Evolutionary conservation across 2,888 invertebrate species (phyloP).

Genomic region (Drosophila antonietae): DNA sequence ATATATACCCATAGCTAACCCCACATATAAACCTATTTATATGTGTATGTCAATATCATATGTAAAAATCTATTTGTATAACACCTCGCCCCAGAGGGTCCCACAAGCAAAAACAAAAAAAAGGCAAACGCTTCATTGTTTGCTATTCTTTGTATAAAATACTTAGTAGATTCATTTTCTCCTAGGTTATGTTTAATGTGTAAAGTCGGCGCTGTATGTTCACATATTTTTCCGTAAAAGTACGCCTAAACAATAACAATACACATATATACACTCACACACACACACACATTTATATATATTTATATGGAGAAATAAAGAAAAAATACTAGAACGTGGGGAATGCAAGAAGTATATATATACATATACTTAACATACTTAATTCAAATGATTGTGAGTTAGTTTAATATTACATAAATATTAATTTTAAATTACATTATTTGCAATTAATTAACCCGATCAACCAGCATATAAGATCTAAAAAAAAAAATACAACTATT

Average conservation of each 20-base stretch:
- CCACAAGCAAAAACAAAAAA: slow-evolving; percentile 11
- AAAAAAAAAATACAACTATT: slow-evolving; percentile 56
- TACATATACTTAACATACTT: slow-evolving; percentile 63
- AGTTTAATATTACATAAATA: slow-evolving; percentile 79
- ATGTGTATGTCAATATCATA: slow-evolving; percentile 36
- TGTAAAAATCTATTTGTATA: slow-evolving; percentile 57
- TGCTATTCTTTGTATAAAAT: slow-evolving; percentile 56
- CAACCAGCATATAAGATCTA: slow-evolving; percentile 72
- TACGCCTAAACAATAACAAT: slow-evolving; percentile 11
- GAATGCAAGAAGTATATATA: slow-evolving; percentile 43
- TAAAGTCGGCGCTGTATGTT: slow-evolving; percentile 50
- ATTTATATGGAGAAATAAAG: slow-evolving; percentile 37
- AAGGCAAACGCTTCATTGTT: slow-evolving; percentile 20
- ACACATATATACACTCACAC: slow-evolving; percentile 19
- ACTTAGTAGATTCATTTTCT: slow-evolving; percentile 62
- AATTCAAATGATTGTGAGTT: slow-evolving; percentile 80
- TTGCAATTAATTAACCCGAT: slow-evolving; percentile 74
- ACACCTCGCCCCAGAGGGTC: slow-evolving; percentile 27
- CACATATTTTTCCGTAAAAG: slow-evolving; percentile 36
- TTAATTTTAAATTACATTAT: slow-evolving; percentile 78
- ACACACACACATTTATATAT: slow-evolving; percentile 36
- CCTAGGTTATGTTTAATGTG: slow-evolving; percentile 58
- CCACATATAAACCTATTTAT: slow-evolving; percentile 24
- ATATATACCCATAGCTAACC: slow-evolving; percentile 28
- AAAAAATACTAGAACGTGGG: slow-evolving; percentile 20